Percentiles rank a stretch among this genome's conserved stretches.
Evolutionary conservation across 2,797 vertebrate genomes (phyloP).

Genomic region (Columba guinea): DNA sequence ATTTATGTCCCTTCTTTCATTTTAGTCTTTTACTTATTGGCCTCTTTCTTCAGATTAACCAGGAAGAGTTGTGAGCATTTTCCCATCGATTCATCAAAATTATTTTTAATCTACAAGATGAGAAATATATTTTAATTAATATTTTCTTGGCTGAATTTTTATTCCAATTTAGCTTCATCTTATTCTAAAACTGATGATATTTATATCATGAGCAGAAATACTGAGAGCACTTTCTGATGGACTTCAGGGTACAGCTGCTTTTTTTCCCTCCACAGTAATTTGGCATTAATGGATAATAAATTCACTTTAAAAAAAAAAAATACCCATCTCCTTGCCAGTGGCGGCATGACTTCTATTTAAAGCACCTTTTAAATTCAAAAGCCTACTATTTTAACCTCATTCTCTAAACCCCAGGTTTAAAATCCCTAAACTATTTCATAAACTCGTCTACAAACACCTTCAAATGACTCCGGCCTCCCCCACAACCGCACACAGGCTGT

Average conservation of each 20-base stretch:
- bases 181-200: neutral
- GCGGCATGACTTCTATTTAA: neutral
- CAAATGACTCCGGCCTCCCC: neutral
- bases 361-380: neutral
- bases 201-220: neutral
- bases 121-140: neutral
- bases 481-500: neutral
- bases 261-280: fast-evolving
- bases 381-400: neutral
- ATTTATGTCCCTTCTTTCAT: neutral
- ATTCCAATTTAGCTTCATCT: neutral
- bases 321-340: neutral
- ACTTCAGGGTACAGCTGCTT: neutral
- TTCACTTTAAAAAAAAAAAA: neutral
- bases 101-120: neutral
- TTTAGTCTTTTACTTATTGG: neutral
- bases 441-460: neutral
- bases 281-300: neutral
- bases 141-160: neutral
- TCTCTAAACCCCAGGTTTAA: neutral
- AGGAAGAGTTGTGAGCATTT: neutral
- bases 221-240: neutral
- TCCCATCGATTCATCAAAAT: neutral
- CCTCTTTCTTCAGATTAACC: neutral
- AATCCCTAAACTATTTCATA: neutral